Evolutionary conservation across 1,140 invertebrate species (phyloP).

Genomic region (Scaptomyza graminum): DNA sequence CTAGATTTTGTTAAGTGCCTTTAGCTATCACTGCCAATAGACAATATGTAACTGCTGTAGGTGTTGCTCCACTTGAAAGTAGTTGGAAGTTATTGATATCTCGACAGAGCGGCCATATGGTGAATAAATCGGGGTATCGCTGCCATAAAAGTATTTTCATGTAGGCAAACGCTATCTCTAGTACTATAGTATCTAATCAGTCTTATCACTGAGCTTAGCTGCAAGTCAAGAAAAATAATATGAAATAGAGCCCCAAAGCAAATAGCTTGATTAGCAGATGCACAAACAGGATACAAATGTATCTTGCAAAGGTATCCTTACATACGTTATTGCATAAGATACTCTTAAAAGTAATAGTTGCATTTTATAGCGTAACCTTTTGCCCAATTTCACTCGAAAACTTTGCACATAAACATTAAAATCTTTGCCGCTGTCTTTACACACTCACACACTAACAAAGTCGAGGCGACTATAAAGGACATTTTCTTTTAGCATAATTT

Average conservation of each 20-base stretch:
- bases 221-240: conserved; percentile 22
- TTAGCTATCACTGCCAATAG: conserved; percentile 5
- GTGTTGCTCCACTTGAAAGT: conserved; percentile 66
- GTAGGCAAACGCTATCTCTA: conserved; percentile 36
- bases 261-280: conserved; percentile 19
- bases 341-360: conserved; percentile 17
- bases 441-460: conserved; percentile 19
- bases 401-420: conserved; percentile 79
- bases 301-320: background rate
- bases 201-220: conserved; percentile 14
- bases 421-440: conserved; percentile 38
- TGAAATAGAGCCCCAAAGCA: background rate
- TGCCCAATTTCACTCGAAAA: conserved; percentile 58
- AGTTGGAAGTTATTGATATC: conserved; percentile 61
- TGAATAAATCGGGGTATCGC: conserved; percentile 55
- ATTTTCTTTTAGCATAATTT: conserved; percentile 81
- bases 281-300: conserved; percentile 2
- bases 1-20: conserved; percentile 6
- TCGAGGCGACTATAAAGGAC: conserved; percentile 51
- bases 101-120: conserved; percentile 67
- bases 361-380: conserved; percentile 37
- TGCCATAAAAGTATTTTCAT: conserved; percentile 71
- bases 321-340: background rate
- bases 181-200: conserved; percentile 30
- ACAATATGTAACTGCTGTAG: conserved; percentile 6